A percentile compares a stretch with the other conserved stretches of the same genome.
Evolutionary conservation across 2,113 vertebrate species (phyloP).

Genomic region (Tragelaphus strepsiceros): DNA sequence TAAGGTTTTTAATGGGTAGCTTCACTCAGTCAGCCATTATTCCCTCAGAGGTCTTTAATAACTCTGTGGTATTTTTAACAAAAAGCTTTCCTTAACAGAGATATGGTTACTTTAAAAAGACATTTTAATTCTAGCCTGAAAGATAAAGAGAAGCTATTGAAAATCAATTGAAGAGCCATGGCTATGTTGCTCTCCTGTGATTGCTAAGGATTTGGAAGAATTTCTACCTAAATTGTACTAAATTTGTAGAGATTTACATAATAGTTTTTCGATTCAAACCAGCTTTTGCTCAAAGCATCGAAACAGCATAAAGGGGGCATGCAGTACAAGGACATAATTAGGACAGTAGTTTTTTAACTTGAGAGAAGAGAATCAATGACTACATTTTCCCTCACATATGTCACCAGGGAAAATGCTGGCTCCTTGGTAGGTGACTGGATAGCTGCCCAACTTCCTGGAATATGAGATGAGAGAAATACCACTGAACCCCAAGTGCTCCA

Average conservation of each 20-base stretch:
- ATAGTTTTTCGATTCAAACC: constrained; percentile 20
- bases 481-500: not conserved
- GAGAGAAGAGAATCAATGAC: not conserved
- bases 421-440: not conserved
- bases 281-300: constrained; percentile 33
- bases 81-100: constrained; percentile 54
- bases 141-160: constrained; percentile 46
- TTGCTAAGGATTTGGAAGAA: constrained; percentile 51
- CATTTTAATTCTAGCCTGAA: constrained; percentile 44
- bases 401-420: not conserved
- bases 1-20: constrained; percentile 33
- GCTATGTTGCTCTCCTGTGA: constrained; percentile 34
- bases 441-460: not conserved
- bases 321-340: not conserved
- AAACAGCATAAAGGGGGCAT: not conserved
- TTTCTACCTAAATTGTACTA: constrained; percentile 44
- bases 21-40: constrained; percentile 41
- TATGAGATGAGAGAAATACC: not conserved
- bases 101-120: constrained; percentile 45
- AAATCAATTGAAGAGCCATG: constrained; percentile 44
- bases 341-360: not conserved
- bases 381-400: not conserved
- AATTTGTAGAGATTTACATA: constrained; percentile 53
- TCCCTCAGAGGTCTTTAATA: constrained; percentile 55
- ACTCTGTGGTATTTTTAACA: constrained; percentile 36